Percentiles rank a stretch among this genome's conserved stretches.
These are phyloP conservation scores for Pseudomyrmex gracilis DNA, from an alignment of 1,140 invertebrate species.

Conservation along the genomic window DNA sequence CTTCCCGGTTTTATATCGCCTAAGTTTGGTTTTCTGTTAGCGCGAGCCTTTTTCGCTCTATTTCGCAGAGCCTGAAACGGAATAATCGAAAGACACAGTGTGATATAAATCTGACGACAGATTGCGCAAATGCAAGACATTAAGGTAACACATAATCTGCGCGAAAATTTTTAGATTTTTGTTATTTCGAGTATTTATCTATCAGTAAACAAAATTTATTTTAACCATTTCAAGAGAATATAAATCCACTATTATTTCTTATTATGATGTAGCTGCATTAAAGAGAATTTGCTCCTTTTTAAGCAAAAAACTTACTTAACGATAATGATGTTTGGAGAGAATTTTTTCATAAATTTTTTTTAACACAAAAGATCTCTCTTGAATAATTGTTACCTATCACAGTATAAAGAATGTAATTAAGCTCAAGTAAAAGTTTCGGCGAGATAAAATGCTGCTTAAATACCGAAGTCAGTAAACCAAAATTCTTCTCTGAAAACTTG, in stretches of 20 bases:
- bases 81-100: conserved; percentile 48
- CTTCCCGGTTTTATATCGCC: conserved; percentile 91
- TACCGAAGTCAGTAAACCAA: too few relatives aligned
- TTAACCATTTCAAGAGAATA: neutral
- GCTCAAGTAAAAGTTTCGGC: too few relatives aligned
- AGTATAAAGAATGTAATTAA: too few relatives aligned
- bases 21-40: conserved; percentile 90
- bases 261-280: neutral
- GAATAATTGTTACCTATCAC: too few relatives aligned
- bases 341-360: too few relatives aligned
- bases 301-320: neutral
- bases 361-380: too few relatives aligned
- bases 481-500: neutral
- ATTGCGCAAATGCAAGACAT: conserved; percentile 7
- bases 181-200: conserved; percentile 37
- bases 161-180: conserved; percentile 15
- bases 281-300: neutral
- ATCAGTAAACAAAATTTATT: conserved; percentile 47
- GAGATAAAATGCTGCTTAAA: too few relatives aligned
- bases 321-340: neutral
- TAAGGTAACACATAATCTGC: conserved; percentile 53
- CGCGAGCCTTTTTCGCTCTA: conserved; percentile 92
- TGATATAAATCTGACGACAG: conserved; percentile 43
- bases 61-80: conserved; percentile 90
- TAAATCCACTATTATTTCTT: conserved; percentile 38